Evolutionary conservation across 53 echinoderm and acorn worm species (phyloP), one percentile per base, ranked within the genome.

Genomic region (Actinopyga echinites): DNA sequence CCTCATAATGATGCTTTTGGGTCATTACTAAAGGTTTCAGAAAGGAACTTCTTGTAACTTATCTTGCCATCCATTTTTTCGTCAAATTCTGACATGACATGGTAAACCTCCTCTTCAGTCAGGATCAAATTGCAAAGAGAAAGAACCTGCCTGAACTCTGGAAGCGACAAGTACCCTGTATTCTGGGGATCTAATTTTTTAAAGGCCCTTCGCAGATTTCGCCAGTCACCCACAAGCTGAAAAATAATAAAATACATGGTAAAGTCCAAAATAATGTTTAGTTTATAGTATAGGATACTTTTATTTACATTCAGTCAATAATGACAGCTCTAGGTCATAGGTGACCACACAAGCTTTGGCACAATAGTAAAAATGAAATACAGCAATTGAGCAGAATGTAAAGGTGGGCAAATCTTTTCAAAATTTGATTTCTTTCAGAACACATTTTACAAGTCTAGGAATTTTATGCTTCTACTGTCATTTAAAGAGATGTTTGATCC

Each of bases 211-310:
- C 97, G 80, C 66, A 97, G 74, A 64, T 90, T 94, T 19, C 92
- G 75, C 97, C 97, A 97, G 69, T 97, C 94, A 40, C 97, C 97
- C 11, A 97, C 92, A 90, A 97, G 61, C 97, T 97, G 85, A 3
- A 86, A 38, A 71, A 55, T 7, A 37, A 82, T 40, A 33, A 22
- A 43, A 38, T 81, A 37, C 9, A 78, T 22, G 15, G n/a, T n/a
- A n/a, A n/a, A n/a, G n/a, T n/a, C n/a, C n/a, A n/a, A n/a, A n/a
- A n/a, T n/a, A n/a, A n/a, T n/a, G n/a, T n/a, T n/a, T n/a, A n/a
- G n/a, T n/a, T n/a, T n/a, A n/a, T n/a, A n/a, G n/a, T n/a, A n/a
- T n/a, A n/a, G n/a, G n/a, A n/a, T n/a, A n/a, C n/a, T n/a, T n/a
- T n/a, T n/a, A n/a, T n/a, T n/a, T n/a, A n/a, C n/a, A n/a, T n/a